Base-by-base conservation (phyloP, 1,140 invertebrate species). In the Drosophila equinoxialis region DNA sequence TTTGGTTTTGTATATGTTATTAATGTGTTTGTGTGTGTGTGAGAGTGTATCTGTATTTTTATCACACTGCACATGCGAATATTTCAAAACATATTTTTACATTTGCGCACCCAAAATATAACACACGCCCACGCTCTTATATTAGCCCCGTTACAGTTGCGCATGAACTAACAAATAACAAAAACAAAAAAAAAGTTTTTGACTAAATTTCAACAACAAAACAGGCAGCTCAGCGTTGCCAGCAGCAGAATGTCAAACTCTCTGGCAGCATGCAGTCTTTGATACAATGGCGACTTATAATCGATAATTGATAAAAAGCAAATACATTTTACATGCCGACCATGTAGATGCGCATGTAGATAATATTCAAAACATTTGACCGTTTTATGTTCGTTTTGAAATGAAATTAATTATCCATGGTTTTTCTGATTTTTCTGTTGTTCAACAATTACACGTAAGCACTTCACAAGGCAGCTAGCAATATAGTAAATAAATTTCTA, bases 11-110 rank as follows among this genome's bases (percentile, higher is more conserved):
- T n/a, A 13, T 42, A 42, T 48, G 45, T 30, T 30, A 30, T 30
- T 30, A 6, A 30, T 48, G 17, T 48, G 45, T 37, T 5, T 45
- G 54, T 7, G 13, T 58, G 55, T 58, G 55, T 58, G 23, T n/a
- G 55, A 26, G 23, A 2, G 13, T 58, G 55, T 58, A 26, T 58
- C 11, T 30, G 55, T 48, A 48, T 51, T 51, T 51, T 51, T 51
- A 51, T 51, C 45, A 51, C 45, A 51, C 45, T 51, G 45, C 45
- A 51, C 45, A 51, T 51, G 45, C 45, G 45, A 51, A 51, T 51
- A 51, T 51, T 51, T 51, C 45, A 51, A 51, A 51, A 51, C 45
- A 51, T 51, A 23, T 51, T 51, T 51, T 51, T 23, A 51, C 45
- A 51, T 51, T 51, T 51, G 45, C 45, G 45, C 45, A 51, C 45